A percentile compares a stretch with the other conserved stretches of the same genome.
phyloP scores from a whole-genome alignment of 2,113 vertebrate species.

The Brachirus orientalis region DNA sequence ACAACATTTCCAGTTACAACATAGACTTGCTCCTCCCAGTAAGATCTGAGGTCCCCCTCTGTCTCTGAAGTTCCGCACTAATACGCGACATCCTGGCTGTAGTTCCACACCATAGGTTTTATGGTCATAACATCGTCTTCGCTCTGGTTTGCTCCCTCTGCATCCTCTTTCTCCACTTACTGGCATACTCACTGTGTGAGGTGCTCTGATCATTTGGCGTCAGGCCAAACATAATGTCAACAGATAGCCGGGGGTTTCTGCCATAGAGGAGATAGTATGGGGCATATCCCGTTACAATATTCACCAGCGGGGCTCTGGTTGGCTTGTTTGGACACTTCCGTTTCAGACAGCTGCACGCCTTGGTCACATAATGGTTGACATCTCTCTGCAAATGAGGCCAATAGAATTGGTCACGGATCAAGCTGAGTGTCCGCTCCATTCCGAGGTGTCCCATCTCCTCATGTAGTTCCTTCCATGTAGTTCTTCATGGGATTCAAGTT shows the following conservation, averaged over 20 bases:
- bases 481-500: no score
- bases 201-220: neutral
- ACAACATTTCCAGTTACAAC: no score
- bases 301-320: no score
- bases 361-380: no score
- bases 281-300: neutral
- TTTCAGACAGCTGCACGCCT: no score
- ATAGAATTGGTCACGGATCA: neutral
- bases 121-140: neutral
- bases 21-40: no score
- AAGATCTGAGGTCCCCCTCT: neutral
- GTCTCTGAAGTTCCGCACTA: neutral
- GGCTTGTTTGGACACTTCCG: no score
- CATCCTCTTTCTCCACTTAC: neutral
- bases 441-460: neutral
- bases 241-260: neutral
- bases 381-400: no score
- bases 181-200: neutral
- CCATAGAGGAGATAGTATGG: neutral
- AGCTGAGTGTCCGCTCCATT: no score
- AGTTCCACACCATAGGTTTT: neutral
- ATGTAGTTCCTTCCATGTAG: no score
- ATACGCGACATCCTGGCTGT: neutral
- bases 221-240: neutral
- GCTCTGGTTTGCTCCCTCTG: neutral